A percentile compares a stretch with the other conserved stretches of the same genome.
These are phyloP conservation scores for Notarius lentiginosus DNA, from an alignment of 2,113 vertebrate species.

Conservation along the genomic window DNA sequence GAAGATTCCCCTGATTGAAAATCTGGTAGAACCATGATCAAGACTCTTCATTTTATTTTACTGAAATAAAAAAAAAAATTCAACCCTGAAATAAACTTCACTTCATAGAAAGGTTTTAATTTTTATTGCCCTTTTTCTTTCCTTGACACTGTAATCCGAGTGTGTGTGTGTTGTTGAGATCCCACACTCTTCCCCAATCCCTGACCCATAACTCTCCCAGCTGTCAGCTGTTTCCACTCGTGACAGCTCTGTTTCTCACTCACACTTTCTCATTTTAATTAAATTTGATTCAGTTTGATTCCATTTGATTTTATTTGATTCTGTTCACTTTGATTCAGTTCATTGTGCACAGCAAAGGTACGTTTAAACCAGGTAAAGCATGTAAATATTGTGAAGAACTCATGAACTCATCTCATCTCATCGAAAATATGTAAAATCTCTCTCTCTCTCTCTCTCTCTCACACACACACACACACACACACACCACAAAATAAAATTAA, in stretches of 20 bases:
- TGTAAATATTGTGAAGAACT: background rate
- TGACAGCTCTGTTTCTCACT: conserved; percentile 55
- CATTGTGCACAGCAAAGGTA: background rate
- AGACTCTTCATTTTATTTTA: no score
- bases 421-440: background rate
- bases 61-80: no score
- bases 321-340: background rate
- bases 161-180: conserved; percentile 62
- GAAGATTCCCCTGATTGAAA: no score
- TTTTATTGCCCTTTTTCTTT: background rate
- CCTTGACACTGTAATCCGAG: background rate
- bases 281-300: conserved; percentile 1
- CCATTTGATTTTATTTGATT: background rate
- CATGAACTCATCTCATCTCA: background rate
- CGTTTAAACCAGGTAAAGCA: background rate
- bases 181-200: conserved; percentile 72
- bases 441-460: background rate
- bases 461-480: no score
- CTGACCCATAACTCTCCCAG: conserved; percentile 70
- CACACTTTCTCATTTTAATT: background rate
- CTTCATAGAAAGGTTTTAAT: background rate
- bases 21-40: background rate
- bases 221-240: conserved; percentile 75
- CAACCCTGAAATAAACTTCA: no score
- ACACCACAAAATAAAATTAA: no score